Evolutionary conservation across 2,797 vertebrate species (phyloP), one percentile per base, ranked within the genome.

Genomic region (Malurus leucopterus): DNA sequence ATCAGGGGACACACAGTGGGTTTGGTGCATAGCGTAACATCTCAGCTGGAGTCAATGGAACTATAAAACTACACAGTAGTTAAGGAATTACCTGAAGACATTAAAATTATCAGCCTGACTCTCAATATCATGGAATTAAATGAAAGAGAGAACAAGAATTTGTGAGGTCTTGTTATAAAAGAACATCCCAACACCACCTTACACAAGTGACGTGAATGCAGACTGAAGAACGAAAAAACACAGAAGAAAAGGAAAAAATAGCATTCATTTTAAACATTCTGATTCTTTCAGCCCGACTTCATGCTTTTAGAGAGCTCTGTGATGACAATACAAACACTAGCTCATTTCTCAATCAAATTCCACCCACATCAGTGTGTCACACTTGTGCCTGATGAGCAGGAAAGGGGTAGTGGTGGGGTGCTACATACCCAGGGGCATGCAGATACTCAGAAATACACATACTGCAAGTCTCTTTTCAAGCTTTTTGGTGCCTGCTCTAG

Each of bases 261-360:
- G 6, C 7, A 10, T 76, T 86, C 40, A 68, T 87, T 93, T 95
- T 83, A 91, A 90, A 68, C 79, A 90, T 85, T 81, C 62, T 62
- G 72, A 86, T 85, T 89, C 88, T 91, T 91, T 87, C 72, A 89
- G 75, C 83, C 62, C 0, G 2, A 74, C 72, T 95, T 86, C 79
- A 75, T 70, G 87, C 86, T 88, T 91, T 86, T 27, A 79, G 81
- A 93, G 54, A 79, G 57, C 58, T 88, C 69, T 88, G 90, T 81
- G 91, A 84, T 95, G 93, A 93, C 91, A 94, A 95, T 93, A 94
- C 93, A 91, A 94, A 94, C 88, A 94, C 77, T 82, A 92, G 77
- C 84, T 95, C 95, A 65, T 90, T 95, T 94, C 91, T 93, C 93
- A 86, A 91, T 95, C 92, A 88, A 92, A 95, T 95, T 92, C 93